Evolutionary conservation across 2,888 invertebrate genomes (phyloP).

Genomic region (Acrobasis consociella): DNA sequence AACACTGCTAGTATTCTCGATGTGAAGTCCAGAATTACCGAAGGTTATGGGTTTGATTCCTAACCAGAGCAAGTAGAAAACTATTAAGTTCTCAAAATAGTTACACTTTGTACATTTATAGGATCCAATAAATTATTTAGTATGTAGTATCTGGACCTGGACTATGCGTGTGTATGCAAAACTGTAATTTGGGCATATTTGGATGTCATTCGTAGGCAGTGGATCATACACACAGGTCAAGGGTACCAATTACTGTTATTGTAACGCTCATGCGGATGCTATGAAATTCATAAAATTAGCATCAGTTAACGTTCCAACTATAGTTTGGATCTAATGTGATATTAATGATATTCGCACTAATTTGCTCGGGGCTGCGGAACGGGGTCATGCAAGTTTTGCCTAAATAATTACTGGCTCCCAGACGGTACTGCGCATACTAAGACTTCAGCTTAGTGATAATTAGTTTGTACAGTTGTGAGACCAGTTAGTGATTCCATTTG

Average conservation of each 20-base stretch:
- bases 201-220: neutral
- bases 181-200: too few species aligned
- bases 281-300: conserved; percentile 26
- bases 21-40: too few species aligned
- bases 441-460: conserved; percentile 21
- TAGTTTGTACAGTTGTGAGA: conserved; percentile 20
- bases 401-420: conserved; percentile 62
- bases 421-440: conserved; percentile 21
- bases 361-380: conserved; percentile 57
- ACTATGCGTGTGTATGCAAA: too few species aligned
- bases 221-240: neutral
- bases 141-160: too few species aligned
- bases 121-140: too few species aligned
- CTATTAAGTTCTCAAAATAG: too few species aligned
- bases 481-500: conserved; percentile 20
- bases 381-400: conserved; percentile 63
- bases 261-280: conserved; percentile 4
- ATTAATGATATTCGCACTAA: conserved; percentile 70
- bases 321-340: conserved; percentile 59
- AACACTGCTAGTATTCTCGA: too few species aligned
- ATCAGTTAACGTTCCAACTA: conserved; percentile 45
- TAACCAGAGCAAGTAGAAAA: too few species aligned
- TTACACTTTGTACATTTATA: too few species aligned
- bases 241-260: conserved; percentile 8
- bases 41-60: too few species aligned